Evolutionary conservation across 2,797 vertebrate genomes (phyloP), one percentile per base, ranked within the genome.

Genomic region (Myotis planiceps): DNA sequence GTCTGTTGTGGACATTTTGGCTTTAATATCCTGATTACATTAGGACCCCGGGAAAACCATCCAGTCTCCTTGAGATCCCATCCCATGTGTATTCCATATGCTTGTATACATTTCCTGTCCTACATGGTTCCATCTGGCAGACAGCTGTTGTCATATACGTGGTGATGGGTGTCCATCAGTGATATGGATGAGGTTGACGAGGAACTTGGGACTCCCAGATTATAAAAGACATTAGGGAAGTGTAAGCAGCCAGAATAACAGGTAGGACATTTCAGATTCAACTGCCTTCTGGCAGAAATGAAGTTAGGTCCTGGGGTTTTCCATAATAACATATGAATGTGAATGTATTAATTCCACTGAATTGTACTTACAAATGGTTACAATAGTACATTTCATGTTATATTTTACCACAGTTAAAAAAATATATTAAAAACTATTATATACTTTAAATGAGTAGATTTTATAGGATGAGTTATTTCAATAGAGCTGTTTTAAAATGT

Each of bases 71-170:
- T 45, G 21, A 94, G 45, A 94, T 94, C 42, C 10, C 78, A 37
- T 78, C 65, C 82, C 97, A 89, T 81, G 75, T 97, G 94, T 86
- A 68, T 60, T 68, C 93, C 92, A 87, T 69, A 85, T 96, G 80
- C 88, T 85, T 88, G 53, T 96, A 78, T 88, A 72, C 94, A 49
- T 79, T 94, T 90, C 93, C 96, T 90, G 39, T 47, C 95, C 96
- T 79, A 3, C 81, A 34, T 21, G 25, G 34, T 93, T 81, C 39
- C 94, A 94, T 79, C 95, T 97, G 96, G 96, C 81, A 37, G 15
- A 23, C 95, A 98, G 96, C 96, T 96, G 92, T 63, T 83, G 87
- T 95, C 96, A 58, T 53, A 34, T 27, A 84, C 3, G 14, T 90
- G 91, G 87, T 79, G 88, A 88, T 88, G 92, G 87, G 45, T 93